Conservation (phyloP, 2,113 vertebrate genomes). For the Aythya baeri region DNA sequence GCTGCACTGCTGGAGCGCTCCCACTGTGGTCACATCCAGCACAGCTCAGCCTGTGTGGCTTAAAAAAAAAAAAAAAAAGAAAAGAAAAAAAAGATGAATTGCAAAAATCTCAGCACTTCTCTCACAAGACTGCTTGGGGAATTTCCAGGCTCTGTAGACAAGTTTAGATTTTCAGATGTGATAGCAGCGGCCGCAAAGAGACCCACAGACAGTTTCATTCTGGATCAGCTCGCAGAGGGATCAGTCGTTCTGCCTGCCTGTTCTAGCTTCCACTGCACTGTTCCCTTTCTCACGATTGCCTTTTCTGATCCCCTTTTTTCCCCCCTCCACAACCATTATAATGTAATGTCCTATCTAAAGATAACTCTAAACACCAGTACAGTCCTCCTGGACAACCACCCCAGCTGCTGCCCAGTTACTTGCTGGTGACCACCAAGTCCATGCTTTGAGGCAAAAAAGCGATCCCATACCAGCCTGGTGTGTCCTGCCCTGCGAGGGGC, state of each 20-base stretch:
- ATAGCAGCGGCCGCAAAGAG: neutral
- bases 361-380: neutral
- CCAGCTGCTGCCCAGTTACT: neutral
- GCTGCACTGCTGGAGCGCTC: neutral
- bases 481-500: slow-evolving; percentile 83
- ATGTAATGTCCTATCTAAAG: fast-evolving
- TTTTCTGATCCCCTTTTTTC: neutral
- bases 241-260: fast-evolving
- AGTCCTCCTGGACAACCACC: neutral
- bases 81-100: neutral
- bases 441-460: fast-evolving
- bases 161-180: neutral
- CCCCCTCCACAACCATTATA: neutral
- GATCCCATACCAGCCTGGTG: slow-evolving; percentile 85
- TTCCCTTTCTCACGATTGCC: neutral
- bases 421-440: fast-evolving
- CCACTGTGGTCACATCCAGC: fast-evolving
- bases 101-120: neutral
- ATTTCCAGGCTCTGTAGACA: neutral
- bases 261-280: fast-evolving
- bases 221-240: neutral
- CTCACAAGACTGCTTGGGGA: neutral
- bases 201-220: neutral
- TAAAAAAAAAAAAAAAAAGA: neutral
- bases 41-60: neutral